These are phyloP conservation scores for Deroptyus accipitrinus DNA, from an alignment of 2,113 vertebrate species.

Conservation along the genomic window DNA sequence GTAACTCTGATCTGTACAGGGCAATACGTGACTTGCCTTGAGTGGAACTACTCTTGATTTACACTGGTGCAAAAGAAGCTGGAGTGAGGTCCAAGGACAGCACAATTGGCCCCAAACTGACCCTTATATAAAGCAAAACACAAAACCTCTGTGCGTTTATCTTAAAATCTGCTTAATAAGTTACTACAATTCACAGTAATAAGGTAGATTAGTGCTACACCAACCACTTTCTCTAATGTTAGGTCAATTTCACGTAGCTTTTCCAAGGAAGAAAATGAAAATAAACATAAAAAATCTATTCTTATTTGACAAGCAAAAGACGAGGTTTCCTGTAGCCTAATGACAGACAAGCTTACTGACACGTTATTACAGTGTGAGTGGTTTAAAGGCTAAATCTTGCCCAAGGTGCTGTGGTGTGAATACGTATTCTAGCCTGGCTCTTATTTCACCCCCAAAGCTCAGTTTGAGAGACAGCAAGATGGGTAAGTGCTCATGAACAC, in stretches of 20 bases:
- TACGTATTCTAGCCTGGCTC: neutral
- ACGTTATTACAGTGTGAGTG: neutral
- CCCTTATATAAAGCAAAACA: neutral
- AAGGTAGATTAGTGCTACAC: conserved; percentile 11
- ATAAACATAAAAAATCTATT: neutral
- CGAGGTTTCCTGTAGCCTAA: neutral
- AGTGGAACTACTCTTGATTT: neutral
- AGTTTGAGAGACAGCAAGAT: neutral
- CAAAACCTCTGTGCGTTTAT: neutral
- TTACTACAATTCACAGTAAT: neutral
- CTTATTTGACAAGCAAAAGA: neutral
- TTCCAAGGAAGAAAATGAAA: neutral
- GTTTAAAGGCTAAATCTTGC: conserved; percentile 32
- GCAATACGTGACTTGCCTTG: neutral
- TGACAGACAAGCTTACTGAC: neutral
- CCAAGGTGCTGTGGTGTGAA: neutral
- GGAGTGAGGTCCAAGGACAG: neutral
- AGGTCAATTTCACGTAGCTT: neutral
- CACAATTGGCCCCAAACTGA: neutral
- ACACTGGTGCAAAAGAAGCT: neutral
- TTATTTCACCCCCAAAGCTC: neutral
- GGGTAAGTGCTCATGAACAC: neutral
- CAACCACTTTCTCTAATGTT: neutral
- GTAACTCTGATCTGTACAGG: neutral
- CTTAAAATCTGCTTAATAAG: neutral